phyloP scores from a whole-genome alignment of 1,140 invertebrate species.

The Pseudoatta argentina region DNA sequence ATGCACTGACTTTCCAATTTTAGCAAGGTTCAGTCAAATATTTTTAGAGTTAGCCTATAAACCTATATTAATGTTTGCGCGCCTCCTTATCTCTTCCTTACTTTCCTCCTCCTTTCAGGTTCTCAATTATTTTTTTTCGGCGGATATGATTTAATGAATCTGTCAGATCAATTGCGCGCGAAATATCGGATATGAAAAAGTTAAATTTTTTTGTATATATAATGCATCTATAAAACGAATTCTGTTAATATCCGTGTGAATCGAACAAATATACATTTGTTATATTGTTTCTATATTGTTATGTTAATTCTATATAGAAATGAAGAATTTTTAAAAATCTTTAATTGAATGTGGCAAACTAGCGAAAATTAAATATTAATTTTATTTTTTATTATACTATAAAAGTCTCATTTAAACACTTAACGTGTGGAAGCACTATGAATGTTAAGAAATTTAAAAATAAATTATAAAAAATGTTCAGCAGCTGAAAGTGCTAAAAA shows the following conservation, averaged over 20 bases:
- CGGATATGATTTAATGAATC: neutral
- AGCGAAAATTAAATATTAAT: too few species aligned
- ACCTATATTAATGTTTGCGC: neutral
- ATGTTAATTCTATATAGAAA: neutral
- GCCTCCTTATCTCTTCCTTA: neutral
- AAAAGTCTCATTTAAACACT: neutral
- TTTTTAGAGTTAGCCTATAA: slow-evolving; percentile 16
- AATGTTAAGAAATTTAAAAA: neutral
- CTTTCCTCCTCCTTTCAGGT: neutral
- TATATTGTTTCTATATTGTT: neutral
- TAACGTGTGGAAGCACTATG: neutral
- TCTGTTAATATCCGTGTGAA: neutral
- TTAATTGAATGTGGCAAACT: neutral
- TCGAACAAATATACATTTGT: neutral
- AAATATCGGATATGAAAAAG: neutral
- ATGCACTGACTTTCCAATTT: slow-evolving; percentile 55
- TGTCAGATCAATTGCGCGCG: neutral
- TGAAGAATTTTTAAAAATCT: neutral
- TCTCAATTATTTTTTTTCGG: neutral
- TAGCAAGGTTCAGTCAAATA: neutral
- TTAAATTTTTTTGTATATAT: neutral
- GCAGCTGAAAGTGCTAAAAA: neutral
- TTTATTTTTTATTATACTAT: neutral
- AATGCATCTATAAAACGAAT: neutral
- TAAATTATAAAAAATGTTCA: neutral